Evolutionary conservation across 2,797 vertebrate genomes (phyloP).

Genomic region (Sebastes trivittatus): DNA sequence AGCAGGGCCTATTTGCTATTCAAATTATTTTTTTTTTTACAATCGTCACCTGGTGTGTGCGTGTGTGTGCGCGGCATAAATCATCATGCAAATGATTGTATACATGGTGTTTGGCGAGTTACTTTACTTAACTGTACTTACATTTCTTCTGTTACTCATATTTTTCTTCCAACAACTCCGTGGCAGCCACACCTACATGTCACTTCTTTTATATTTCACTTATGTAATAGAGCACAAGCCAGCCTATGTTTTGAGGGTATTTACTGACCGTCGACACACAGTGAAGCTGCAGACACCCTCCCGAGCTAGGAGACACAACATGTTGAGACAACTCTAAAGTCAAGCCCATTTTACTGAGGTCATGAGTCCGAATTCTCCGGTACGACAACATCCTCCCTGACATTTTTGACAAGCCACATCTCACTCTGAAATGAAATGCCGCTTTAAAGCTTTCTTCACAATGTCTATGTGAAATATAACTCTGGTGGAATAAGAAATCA

Average conservation of each 20-base stretch:
- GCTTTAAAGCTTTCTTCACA: background rate
- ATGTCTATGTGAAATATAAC: background rate
- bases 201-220: background rate
- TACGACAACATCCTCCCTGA: background rate
- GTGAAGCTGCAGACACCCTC: background rate
- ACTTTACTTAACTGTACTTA: background rate
- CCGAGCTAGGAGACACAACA: background rate
- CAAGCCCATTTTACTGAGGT: background rate
- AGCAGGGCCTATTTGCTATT: slow-evolving; percentile 61
- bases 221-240: background rate
- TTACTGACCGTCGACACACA: background rate
- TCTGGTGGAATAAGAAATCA: background rate
- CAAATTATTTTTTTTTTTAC: slow-evolving; percentile 39
- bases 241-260: background rate
- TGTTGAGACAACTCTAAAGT: background rate
- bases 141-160: background rate
- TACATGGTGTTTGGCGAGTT: background rate
- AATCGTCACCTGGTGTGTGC: slow-evolving; percentile 21
- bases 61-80: background rate
- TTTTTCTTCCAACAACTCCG: background rate
- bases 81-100: slow-evolving; percentile 45
- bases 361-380: background rate
- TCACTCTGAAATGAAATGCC: background rate
- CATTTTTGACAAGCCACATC: background rate
- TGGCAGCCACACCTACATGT: background rate